Evolutionary conservation across 1,140 invertebrate species (phyloP), one percentile per base, ranked within the genome.

Genomic region (Battus philenor): DNA sequence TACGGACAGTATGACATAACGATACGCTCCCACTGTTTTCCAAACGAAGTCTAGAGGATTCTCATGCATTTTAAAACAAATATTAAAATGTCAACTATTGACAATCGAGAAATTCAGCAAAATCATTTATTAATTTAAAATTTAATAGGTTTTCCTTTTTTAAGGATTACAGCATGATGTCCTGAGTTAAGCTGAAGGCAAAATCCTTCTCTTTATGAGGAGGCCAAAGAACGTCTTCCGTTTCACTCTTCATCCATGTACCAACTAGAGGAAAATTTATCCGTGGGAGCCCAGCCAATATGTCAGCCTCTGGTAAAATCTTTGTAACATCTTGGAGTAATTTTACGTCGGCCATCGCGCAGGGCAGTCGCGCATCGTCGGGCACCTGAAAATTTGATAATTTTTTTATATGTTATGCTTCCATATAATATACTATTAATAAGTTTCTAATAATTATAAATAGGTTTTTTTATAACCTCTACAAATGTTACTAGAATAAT

Each of bases 301-400:
- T 56, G 0, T 48, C 46, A 2, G 77, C 79, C 4, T 70, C 75
- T 0, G 80, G 76, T 0, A 76, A 81, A 31, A 81, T 78, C 27
- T 65, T 62, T 0, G 77, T 68, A 0, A 66, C 51, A 0, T 84
- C 76, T 3, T 62, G 59, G 15, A 75, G 67, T 1, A 77, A 32
- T 7, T 65, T 44, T 52, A 77, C 82, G 4, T 3, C 54, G 60
- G 1, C 80, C 70, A 24, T 71, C 3, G 65, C 74, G 32, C 80
- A 66, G 0, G 66, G 17, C 4, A 82, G 43, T 4, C 67, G 68
- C 80, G 80, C 82, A 44, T 71, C 68, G 1, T 79, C 76, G 5
- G 77, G 77, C 0, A 71, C 47, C 80, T 84, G 32, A n/a, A 29
- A 26, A 20, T 26, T n/a, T 32, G 34, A 13, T n/a, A n/a, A n/a